phyloP scores from a whole-genome alignment of 2,113 vertebrate species.

The Menura novaehollandiae region DNA sequence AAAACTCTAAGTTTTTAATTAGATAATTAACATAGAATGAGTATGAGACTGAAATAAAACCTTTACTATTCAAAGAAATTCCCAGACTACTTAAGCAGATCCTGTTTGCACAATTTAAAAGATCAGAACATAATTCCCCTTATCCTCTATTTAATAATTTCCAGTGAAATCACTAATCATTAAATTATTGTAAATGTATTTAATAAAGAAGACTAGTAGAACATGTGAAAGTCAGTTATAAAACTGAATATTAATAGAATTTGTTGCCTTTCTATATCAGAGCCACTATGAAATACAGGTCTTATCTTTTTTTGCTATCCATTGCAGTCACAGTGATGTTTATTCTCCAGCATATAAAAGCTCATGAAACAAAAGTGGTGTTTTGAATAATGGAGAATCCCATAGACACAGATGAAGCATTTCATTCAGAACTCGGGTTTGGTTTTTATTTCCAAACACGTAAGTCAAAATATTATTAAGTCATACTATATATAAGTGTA shows the following conservation, averaged over 20 bases:
- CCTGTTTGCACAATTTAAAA: neutral
- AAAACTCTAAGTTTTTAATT: neutral
- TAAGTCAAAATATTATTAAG: neutral
- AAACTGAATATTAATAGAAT: neutral
- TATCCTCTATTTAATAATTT: neutral
- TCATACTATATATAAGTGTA: neutral
- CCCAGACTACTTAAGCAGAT: neutral
- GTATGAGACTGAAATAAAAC: neutral
- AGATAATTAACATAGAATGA: neutral
- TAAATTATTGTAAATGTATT: neutral
- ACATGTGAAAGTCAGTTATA: neutral
- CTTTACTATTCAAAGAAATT: neutral
- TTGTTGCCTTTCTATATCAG: neutral
- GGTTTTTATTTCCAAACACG: neutral
- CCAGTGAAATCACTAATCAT: neutral
- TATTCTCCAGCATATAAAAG: neutral
- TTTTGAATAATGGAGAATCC: neutral
- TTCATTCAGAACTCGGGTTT: neutral
- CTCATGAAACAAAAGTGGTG: neutral
- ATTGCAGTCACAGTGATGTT: neutral
- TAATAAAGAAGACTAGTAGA: neutral
- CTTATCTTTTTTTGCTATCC: neutral
- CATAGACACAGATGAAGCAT: neutral
- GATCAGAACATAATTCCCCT: neutral
- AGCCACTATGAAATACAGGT: neutral